Conservation (phyloP, 2,113 vertebrate genomes). For the Platysternon megacephalum region DNA sequence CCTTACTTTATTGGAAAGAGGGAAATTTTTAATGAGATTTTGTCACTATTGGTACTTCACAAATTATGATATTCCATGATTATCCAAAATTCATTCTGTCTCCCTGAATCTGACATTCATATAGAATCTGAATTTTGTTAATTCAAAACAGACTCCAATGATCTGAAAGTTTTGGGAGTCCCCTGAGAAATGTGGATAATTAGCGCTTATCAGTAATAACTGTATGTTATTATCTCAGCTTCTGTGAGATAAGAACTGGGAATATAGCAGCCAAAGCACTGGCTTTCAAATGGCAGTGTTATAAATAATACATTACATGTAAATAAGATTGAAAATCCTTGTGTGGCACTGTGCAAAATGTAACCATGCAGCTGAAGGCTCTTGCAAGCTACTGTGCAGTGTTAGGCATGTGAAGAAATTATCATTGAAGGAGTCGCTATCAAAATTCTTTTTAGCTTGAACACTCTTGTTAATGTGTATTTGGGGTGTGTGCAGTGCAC, state of each 20-base stretch:
- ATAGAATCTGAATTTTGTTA: neutral
- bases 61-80: neutral
- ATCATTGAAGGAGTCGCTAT: neutral
- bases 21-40: neutral
- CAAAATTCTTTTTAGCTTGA: neutral
- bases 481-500: neutral
- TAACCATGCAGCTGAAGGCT: neutral
- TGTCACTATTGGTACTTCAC: neutral
- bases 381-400: neutral
- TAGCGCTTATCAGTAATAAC: neutral
- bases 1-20: neutral
- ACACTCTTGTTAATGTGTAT: neutral
- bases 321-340: neutral
- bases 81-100: neutral
- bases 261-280: neutral
- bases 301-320: neutral
- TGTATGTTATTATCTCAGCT: neutral
- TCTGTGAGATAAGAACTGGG: neutral
- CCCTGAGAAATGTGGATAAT: neutral
- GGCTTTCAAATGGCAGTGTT: neutral
- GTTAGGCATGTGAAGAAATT: neutral
- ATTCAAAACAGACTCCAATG: neutral
- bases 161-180: neutral
- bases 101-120: fast-evolving
- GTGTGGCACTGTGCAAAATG: neutral